Evolutionary conservation across 35 echinoderm and acorn worm species (phyloP).

Genomic region (Diadema setosum): DNA sequence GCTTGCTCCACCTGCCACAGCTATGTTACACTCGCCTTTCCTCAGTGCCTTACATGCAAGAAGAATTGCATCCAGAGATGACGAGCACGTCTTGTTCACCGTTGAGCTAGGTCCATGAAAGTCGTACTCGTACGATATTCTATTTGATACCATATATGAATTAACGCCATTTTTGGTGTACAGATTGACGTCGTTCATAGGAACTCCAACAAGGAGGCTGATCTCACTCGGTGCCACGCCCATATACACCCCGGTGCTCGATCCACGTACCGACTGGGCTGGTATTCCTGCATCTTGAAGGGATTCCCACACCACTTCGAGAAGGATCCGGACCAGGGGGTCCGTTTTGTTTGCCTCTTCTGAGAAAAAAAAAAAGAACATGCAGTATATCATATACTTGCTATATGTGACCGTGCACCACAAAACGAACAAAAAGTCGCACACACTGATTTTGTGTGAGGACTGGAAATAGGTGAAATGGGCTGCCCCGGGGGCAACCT

Average conservation of each 20-base stretch:
- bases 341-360: conserved; percentile 94
- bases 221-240: conserved; percentile 92
- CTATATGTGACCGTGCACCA: too few relatives aligned
- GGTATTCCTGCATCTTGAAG: conserved; percentile 93
- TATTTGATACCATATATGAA: conserved; percentile 81
- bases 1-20: conserved; percentile 84
- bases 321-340: conserved; percentile 83
- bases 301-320: conserved; percentile 88
- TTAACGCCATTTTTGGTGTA: conserved; percentile 95
- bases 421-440: too few relatives aligned
- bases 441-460: too few relatives aligned
- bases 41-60: conserved; percentile 86
- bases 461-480: too few relatives aligned
- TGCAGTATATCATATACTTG: too few relatives aligned
- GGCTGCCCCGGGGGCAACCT: too few relatives aligned
- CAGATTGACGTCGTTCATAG: conserved; percentile 86
- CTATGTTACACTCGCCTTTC: conserved; percentile 89
- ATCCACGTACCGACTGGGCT: conserved; percentile 47
- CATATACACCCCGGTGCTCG: conserved; percentile 89
- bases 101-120: conserved; percentile 85
- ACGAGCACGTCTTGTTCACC: conserved; percentile 90
- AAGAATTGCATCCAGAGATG: conserved; percentile 82
- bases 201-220: conserved; percentile 58
- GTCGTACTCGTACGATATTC: conserved; percentile 95
- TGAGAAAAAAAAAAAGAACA: too few relatives aligned